phyloP scores from a whole-genome alignment of 2,888 invertebrate genomes.

The Digitonthophagus gazella region DNA sequence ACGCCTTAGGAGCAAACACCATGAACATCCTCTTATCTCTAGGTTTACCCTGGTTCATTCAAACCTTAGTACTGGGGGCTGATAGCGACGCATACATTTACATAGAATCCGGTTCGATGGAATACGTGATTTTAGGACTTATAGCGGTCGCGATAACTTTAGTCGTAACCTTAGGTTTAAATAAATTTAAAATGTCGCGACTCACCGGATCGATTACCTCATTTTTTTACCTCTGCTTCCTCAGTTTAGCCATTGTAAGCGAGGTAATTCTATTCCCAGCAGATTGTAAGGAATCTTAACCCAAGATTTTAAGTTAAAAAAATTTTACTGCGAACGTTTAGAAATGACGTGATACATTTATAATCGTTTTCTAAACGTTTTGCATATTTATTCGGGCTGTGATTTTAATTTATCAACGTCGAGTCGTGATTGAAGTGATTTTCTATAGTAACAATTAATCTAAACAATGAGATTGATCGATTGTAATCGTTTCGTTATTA shows the following conservation, averaged over 20 bases:
- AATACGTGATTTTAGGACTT: slow-evolving; percentile 77
- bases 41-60: slow-evolving; percentile 83
- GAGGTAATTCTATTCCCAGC: slow-evolving; percentile 58
- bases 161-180: slow-evolving; percentile 65
- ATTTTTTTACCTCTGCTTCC: slow-evolving; percentile 66
- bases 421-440: too few species aligned
- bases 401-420: too few species aligned
- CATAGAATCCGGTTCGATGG: slow-evolving; percentile 77
- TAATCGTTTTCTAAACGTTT: too few species aligned
- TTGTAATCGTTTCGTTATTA: too few species aligned
- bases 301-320: slow-evolving; percentile 2
- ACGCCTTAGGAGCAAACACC: slow-evolving; percentile 82
- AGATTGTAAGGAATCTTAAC: slow-evolving; percentile 13
- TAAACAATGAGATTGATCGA: too few species aligned
- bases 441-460: too few species aligned
- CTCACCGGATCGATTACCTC: slow-evolving; percentile 66
- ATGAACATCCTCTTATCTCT: slow-evolving; percentile 80
- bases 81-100: slow-evolving; percentile 54
- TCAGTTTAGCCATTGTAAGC: slow-evolving; percentile 73
- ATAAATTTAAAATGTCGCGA: slow-evolving; percentile 69
- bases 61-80: slow-evolving; percentile 58
- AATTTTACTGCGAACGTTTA: too few species aligned
- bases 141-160: slow-evolving; percentile 71
- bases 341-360: too few species aligned
- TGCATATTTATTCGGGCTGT: too few species aligned